A percentile compares a stretch with the other conserved stretches of the same genome.
phyloP scores from a whole-genome alignment of 2,888 invertebrate species.

The Eugnorisma glareosa region DNA sequence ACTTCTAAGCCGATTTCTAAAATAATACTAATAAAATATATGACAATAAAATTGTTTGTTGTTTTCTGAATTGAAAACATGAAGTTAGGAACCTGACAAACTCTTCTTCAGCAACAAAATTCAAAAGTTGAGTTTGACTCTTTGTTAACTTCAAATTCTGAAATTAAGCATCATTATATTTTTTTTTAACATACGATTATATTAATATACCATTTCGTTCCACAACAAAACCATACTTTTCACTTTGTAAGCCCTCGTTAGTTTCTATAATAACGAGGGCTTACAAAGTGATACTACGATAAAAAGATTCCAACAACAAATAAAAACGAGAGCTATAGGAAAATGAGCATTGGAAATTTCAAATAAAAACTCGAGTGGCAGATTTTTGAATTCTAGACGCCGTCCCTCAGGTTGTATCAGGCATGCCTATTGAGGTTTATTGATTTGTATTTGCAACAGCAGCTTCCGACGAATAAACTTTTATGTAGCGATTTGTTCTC shows the following conservation, averaged over 20 bases:
- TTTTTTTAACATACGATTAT: too few relatives aligned
- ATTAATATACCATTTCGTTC: neutral
- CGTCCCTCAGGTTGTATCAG: neutral
- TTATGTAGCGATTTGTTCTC: neutral
- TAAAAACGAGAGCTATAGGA: too few relatives aligned
- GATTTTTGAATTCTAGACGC: neutral
- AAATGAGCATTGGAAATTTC: neutral
- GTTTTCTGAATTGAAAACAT: neutral
- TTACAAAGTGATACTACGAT: too few relatives aligned
- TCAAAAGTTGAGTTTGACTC: neutral
- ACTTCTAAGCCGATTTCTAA: too few relatives aligned
- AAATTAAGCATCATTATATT: too few relatives aligned
- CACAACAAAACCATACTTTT: neutral
- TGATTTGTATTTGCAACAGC: neutral
- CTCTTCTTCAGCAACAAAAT: neutral
- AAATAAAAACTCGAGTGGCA: neutral
- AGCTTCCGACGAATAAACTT: neutral
- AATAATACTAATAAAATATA: neutral
- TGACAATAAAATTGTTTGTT: neutral
- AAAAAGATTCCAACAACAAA: too few relatives aligned
- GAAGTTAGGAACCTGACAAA: neutral
- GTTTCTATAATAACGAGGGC: neutral
- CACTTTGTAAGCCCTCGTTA: neutral
- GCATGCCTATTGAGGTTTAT: constrained; percentile 9
- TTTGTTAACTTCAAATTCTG: too few relatives aligned